Conservation (phyloP, 2,797 vertebrate species). For the Sciaenops ocellatus region DNA sequence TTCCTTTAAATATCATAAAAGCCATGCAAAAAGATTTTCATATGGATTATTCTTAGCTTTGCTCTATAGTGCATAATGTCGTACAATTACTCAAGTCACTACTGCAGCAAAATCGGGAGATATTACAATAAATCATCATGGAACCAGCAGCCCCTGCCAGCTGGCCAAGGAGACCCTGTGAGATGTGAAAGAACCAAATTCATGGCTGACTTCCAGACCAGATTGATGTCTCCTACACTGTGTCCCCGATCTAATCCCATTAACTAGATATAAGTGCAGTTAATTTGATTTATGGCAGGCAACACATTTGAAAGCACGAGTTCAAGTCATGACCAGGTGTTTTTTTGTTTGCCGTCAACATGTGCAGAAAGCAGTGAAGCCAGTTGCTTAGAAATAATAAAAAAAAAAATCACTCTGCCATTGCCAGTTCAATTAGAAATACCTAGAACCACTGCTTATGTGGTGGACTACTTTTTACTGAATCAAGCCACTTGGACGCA, state of each 20-base stretch:
- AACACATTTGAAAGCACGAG: conserved; percentile 71
- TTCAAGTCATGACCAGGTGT: conserved; percentile 73
- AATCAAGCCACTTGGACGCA: conserved; percentile 17
- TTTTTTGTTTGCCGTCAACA: conserved; percentile 58
- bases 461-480: conserved; percentile 5
- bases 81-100: conserved; percentile 53
- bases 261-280: conserved; percentile 73
- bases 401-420: conserved; percentile 19
- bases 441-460: not conserved
- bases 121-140: conserved; percentile 70
- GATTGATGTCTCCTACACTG: conserved; percentile 79
- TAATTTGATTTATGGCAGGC: conserved; percentile 76
- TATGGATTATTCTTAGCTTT: conserved; percentile 39
- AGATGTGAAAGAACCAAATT: conserved; percentile 71
- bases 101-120: conserved; percentile 71
- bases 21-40: conserved; percentile 5
- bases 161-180: conserved; percentile 76
- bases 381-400: not conserved
- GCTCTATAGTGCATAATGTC: conserved; percentile 45
- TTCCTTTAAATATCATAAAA: not conserved
- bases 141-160: conserved; percentile 72
- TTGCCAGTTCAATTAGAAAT: conserved; percentile 15
- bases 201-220: conserved; percentile 79
- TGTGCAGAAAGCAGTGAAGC: conserved; percentile 12
- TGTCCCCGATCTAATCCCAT: conserved; percentile 80